Conservation (phyloP, 2,113 vertebrate genomes). For the Nibea albiflora region DNA sequence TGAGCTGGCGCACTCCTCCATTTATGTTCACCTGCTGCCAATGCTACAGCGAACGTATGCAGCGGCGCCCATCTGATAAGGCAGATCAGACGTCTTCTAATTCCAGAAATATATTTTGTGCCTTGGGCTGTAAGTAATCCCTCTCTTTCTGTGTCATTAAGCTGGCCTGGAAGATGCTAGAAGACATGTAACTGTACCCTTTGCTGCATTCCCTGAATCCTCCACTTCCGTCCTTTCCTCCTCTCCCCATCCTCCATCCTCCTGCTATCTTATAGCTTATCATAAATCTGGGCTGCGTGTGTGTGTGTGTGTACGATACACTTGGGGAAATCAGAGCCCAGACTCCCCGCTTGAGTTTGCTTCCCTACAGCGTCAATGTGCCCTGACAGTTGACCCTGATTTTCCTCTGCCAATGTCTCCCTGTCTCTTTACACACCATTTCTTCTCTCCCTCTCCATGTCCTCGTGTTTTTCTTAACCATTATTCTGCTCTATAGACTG, state of each 20-base stretch:
- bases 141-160: constrained; percentile 38
- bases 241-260: not conserved
- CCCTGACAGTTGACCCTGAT: constrained; percentile 65
- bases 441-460: not conserved
- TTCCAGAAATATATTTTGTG: constrained; percentile 57
- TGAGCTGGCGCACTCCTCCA: constrained; percentile 23
- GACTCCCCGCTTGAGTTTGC: constrained; percentile 52
- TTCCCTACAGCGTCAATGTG: constrained; percentile 32
- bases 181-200: constrained; percentile 19
- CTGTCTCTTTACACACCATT: constrained; percentile 9
- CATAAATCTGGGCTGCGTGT: constrained; percentile 11
- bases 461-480: not conserved
- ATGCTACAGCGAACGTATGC: not conserved
- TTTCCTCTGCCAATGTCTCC: constrained; percentile 29
- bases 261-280: constrained; percentile 2
- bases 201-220: constrained; percentile 17
- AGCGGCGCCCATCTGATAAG: constrained; percentile 49
- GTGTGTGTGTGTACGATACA: not conserved
- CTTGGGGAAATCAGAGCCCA: constrained; percentile 11
- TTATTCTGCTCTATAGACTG: not conserved
- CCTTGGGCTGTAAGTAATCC: constrained; percentile 50
- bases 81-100: constrained; percentile 38
- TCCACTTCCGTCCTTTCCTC: not conserved
- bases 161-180: constrained; percentile 20
- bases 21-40: constrained; percentile 21